Evolutionary conservation across 2,888 invertebrate species (phyloP).

Genomic region (Leptopilina drosophilae): DNA sequence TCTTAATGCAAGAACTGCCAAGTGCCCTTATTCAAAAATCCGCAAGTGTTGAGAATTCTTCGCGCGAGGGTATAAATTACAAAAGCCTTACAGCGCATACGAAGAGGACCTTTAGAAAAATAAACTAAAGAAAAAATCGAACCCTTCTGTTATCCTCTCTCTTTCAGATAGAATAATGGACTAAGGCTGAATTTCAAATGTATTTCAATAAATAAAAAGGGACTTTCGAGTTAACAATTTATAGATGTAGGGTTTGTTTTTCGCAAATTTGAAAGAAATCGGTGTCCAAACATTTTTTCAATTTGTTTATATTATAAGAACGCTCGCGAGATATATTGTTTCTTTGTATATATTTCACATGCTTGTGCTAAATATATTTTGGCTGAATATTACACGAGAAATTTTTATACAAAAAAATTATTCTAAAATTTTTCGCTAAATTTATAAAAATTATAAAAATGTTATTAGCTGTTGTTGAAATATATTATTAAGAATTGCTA

Average conservation of each 20-base stretch:
- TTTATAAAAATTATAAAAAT: no score
- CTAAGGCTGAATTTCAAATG: constrained; percentile 39
- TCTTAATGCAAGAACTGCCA: constrained; percentile 54
- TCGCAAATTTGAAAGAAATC: constrained; percentile 19
- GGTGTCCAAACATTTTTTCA: constrained; percentile 17
- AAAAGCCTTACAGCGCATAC: constrained; percentile 16
- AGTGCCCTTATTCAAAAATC: constrained; percentile 58
- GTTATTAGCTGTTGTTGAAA: no score
- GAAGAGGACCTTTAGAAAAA: neutral
- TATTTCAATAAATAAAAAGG: constrained; percentile 34
- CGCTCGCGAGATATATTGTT: neutral
- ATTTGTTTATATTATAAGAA: constrained; percentile 10
- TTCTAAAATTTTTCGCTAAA: no score
- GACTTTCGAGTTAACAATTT: constrained; percentile 21
- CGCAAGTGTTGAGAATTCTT: constrained; percentile 52
- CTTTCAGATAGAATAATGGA: constrained; percentile 38
- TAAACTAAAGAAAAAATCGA: constrained; percentile 13
- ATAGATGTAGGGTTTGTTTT: constrained; percentile 8
- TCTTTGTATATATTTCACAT: no score
- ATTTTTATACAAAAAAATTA: no score
- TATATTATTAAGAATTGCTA: no score
- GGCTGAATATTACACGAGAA: no score
- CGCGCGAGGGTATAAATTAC: constrained; percentile 55
- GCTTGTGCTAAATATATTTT: no score
- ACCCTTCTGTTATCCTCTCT: constrained; percentile 37